Conservation (phyloP, 2,113 vertebrate species). For the cat (Felis catus) region DNA sequence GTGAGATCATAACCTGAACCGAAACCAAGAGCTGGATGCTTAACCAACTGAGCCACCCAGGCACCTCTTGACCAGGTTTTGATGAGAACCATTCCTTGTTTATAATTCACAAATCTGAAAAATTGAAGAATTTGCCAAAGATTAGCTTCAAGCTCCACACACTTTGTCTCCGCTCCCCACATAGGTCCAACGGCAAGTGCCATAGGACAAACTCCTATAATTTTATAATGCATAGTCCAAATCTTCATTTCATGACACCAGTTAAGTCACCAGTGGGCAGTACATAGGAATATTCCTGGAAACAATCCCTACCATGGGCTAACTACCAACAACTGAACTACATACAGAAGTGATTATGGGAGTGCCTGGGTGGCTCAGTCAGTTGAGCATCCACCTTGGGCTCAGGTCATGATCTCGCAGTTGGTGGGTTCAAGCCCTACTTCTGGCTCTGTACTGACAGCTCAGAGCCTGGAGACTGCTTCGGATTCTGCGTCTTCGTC, state of each 20-base stretch:
- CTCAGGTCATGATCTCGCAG: no score
- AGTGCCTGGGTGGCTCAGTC: no score
- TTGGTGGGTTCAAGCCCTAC: no score
- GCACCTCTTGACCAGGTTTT: background rate
- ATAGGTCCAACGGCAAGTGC: background rate
- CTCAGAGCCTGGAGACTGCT: no score
- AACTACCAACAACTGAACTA: background rate
- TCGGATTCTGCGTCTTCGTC: no score
- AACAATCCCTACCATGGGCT: background rate
- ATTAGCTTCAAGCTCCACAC: background rate
- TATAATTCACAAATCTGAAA: background rate
- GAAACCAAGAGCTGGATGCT: no score
- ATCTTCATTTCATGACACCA: background rate
- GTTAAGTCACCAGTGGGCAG: background rate
- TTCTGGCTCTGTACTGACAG: no score
- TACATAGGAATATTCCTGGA: background rate
- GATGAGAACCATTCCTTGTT: background rate
- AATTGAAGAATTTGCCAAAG: background rate
- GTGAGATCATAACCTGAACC: no score
- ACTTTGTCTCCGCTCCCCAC: background rate
- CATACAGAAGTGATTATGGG: background rate
- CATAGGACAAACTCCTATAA: background rate
- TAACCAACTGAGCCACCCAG: no score
- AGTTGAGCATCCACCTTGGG: no score
- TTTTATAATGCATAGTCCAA: background rate